phyloP scores from a whole-genome alignment of 1,140 invertebrate species.

The Euwallacea fornicatus region DNA sequence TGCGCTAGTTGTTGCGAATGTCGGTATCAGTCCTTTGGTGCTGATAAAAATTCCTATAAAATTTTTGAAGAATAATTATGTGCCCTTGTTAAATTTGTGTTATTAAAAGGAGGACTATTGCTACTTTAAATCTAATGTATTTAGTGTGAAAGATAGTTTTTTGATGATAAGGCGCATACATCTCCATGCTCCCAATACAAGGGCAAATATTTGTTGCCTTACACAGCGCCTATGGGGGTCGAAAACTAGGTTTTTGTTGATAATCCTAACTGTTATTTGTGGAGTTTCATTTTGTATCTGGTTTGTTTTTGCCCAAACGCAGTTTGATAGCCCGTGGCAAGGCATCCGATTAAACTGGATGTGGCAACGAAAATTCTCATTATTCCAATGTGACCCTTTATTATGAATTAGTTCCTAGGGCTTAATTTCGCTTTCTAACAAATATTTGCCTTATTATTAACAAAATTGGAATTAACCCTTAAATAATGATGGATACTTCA shows the following conservation, averaged over 20 bases:
- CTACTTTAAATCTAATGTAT: neutral
- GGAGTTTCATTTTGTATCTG: conserved; percentile 9
- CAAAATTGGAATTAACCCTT: too few relatives aligned
- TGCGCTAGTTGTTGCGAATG: too few relatives aligned
- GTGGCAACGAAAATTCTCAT: neutral
- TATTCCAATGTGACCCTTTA: too few relatives aligned
- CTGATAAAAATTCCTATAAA: too few relatives aligned
- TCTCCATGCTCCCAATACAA: neutral
- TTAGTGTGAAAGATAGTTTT: neutral
- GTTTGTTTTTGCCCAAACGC: conserved; percentile 19
- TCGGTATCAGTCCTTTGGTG: too few relatives aligned
- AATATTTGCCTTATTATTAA: too few relatives aligned
- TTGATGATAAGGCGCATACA: neutral
- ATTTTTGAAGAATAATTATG: too few relatives aligned
- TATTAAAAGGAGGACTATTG: too few relatives aligned
- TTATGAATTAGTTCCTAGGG: too few relatives aligned
- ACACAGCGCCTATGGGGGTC: neutral
- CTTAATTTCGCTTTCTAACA: too few relatives aligned
- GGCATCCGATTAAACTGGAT: conserved; percentile 19
- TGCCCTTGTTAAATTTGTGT: too few relatives aligned
- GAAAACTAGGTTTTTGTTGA: conserved; percentile 5
- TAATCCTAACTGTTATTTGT: conserved; percentile 20
- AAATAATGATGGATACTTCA: neutral
- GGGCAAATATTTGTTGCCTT: conserved; percentile 15
- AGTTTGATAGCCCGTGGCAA: conserved; percentile 18